Evolutionary conservation across 2,888 invertebrate species (phyloP), one percentile per base, ranked within the genome.

Genomic region (Agrotis exclamationis): DNA sequence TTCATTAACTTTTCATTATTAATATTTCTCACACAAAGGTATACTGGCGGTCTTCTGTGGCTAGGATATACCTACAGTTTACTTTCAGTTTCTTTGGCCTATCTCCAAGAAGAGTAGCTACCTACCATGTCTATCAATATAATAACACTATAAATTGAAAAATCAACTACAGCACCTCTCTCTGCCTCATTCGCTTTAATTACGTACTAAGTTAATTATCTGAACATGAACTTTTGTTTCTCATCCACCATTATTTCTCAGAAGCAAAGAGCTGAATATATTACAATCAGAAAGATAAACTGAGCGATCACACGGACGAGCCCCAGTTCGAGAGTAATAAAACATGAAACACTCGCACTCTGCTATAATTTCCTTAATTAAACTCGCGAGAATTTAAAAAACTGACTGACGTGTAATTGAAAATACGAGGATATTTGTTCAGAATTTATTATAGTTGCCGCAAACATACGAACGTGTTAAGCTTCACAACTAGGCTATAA

Each of bases 401-500:
- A 65, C 50, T 57, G 59, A 69, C 57, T 74, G 64, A 74, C 60
- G 62, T 70, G 68, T 89, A 88, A 89, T 89, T 90, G 88, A 88
- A 89, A 88, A 86, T 80, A 86, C 76, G 62, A 62, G 82, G 79
- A 85, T 89, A 89, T 91, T 90, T 89, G 87, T 88, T 85, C 83
- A 68, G 82, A 88, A 91, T 92, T 89, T 90, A 93, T 91, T 82
- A 88, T 84, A 85, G 88, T 88, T 88, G 83, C 83, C 72, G 86
- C 85, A 90, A 92, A 92, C 89, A 90, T 85, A 88, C 83, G 88
- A 83, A 90, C 91, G 91, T 92, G 92, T 90, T 90, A 92, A 93
- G 92, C 91, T 84, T 91, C 86, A 87, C 87, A 90, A 92, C 90
- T 88, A 88, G 86, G 90, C 92, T 84, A 93, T 93, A 93, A 93